Conservation (phyloP, 2,113 vertebrate genomes). For the Edolisoma coerulescens region DNA sequence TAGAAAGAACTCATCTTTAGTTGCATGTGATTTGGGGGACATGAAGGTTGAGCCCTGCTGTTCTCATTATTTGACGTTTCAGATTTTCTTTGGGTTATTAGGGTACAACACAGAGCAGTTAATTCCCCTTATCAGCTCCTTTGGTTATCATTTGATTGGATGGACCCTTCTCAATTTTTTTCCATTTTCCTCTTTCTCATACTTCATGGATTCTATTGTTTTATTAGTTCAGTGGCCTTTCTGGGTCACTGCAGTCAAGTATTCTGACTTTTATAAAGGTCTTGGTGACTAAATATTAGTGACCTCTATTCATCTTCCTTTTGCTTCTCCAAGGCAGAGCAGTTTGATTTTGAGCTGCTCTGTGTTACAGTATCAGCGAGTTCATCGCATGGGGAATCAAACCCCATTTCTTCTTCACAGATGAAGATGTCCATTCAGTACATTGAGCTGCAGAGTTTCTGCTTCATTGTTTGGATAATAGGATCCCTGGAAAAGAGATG, state of each 20-base stretch:
- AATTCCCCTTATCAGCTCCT: conserved; percentile 23
- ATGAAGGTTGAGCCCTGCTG: not conserved
- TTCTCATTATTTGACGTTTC: conserved; percentile 6
- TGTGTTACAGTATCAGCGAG: not conserved
- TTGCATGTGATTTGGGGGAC: not conserved
- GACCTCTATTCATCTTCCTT: conserved; percentile 42
- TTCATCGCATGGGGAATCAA: not conserved
- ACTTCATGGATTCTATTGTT: conserved; percentile 33
- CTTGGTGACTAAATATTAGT: conserved; percentile 33
- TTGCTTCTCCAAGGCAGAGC: not conserved
- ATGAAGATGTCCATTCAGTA: not conserved
- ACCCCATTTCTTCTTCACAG: not conserved
- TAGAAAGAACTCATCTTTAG: not conserved
- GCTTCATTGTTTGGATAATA: not conserved
- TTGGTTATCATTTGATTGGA: not conserved
- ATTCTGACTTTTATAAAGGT: conserved; percentile 55
- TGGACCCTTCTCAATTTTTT: not conserved
- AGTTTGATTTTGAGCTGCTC: not conserved
- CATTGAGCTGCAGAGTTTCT: not conserved
- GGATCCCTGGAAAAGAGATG: not conserved
- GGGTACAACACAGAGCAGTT: not conserved
- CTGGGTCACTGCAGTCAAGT: conserved; percentile 31
- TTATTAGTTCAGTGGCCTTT: conserved; percentile 51
- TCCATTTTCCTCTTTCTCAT: not conserved
- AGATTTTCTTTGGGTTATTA: conserved; percentile 12